phyloP scores from a whole-genome alignment of 2,113 vertebrate species.

The Cheirogaleus medius region DNA sequence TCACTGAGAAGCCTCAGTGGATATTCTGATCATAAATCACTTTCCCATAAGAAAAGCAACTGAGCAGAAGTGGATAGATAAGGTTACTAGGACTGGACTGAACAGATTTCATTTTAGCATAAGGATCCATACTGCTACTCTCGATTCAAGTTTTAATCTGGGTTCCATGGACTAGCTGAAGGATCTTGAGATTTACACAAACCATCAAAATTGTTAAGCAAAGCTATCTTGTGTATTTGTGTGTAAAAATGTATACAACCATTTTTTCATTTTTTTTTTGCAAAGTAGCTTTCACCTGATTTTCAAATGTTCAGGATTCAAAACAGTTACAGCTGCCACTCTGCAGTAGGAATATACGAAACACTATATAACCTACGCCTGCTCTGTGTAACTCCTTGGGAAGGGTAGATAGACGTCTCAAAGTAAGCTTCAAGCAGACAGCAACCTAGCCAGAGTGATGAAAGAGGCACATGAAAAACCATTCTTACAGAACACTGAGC shows the following conservation, averaged over 20 bases:
- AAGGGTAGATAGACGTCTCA: neutral
- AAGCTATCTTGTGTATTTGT: neutral
- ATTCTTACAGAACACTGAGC: neutral
- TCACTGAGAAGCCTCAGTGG: neutral
- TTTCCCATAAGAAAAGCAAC: conserved; percentile 6
- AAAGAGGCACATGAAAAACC: neutral
- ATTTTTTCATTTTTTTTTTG: neutral
- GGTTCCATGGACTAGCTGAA: neutral
- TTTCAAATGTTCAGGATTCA: neutral
- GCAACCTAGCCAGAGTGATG: neutral
- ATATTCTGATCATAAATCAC: conserved; percentile 20
- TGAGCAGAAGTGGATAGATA: neutral
- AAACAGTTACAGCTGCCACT: neutral
- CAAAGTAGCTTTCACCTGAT: neutral
- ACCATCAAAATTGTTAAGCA: neutral
- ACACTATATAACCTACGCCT: neutral
- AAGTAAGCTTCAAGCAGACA: neutral
- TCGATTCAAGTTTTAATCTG: neutral
- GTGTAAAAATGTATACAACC: neutral
- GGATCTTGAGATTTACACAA: neutral
- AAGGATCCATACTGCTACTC: neutral
- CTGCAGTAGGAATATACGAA: neutral
- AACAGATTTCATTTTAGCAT: neutral
- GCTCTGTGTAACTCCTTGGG: neutral
- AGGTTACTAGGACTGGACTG: neutral